Evolutionary conservation across 1,140 invertebrate species (phyloP).

Genomic region (Caenorhabditis latens): DNA sequence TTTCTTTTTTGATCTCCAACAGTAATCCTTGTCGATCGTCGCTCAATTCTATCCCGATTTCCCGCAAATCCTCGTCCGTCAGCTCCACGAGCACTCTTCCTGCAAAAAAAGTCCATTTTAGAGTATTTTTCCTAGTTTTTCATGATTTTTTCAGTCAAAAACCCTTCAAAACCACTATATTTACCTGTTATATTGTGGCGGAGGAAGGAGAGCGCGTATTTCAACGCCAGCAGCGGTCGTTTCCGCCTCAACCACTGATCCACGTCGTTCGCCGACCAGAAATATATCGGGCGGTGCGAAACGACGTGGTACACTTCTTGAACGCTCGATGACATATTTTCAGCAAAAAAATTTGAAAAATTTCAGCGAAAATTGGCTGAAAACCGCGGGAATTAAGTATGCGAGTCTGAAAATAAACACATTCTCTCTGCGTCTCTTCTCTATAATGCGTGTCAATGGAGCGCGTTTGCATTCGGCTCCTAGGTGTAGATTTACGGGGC

Average conservation of each 20-base stretch:
- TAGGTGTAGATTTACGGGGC: not conserved
- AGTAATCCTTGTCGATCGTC: conserved; percentile 66
- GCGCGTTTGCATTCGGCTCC: not conserved
- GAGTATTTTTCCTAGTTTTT: not conserved
- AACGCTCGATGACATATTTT: conserved; percentile 15
- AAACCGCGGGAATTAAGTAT: not conserved
- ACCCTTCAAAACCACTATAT: not conserved
- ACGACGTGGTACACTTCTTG: conserved; percentile 46
- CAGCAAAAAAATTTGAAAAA: not conserved
- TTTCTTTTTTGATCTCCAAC: conserved; percentile 65
- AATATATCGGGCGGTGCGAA: conserved; percentile 61
- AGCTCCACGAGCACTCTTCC: conserved; percentile 66
- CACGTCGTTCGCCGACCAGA: conserved; percentile 62
- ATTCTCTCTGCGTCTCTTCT: not conserved
- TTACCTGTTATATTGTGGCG: conserved; percentile 63
- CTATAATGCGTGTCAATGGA: not conserved
- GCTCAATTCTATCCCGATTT: conserved; percentile 54
- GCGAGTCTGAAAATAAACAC: not conserved
- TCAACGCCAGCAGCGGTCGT: conserved; percentile 64
- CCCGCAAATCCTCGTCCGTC: conserved; percentile 57
- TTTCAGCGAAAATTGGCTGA: not conserved
- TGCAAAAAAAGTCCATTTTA: not conserved
- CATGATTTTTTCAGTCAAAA: not conserved
- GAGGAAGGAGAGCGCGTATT: conserved; percentile 63
- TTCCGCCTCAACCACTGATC: conserved; percentile 63